Conservation (phyloP, 2,113 vertebrate genomes). For the Paradoxurus hermaphroditus region DNA sequence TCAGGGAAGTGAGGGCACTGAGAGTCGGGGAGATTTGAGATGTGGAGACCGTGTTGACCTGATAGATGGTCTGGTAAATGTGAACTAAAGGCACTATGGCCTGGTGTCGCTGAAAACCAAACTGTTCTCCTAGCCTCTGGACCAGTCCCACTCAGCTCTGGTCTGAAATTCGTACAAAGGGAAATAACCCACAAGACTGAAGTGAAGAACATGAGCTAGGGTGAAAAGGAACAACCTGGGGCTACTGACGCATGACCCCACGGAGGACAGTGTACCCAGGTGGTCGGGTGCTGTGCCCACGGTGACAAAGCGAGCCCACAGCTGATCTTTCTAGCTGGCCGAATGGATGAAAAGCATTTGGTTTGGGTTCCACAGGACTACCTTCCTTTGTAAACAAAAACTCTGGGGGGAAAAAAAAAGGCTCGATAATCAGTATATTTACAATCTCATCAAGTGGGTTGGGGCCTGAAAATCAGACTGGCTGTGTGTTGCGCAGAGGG, state of each 20-base stretch:
- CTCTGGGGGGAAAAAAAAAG: neutral
- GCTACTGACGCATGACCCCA: neutral
- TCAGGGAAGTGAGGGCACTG: neutral
- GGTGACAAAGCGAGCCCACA: neutral
- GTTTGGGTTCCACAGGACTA: neutral
- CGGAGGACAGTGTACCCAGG: neutral
- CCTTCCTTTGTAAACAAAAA: slow-evolving; percentile 29
- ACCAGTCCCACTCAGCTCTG: neutral
- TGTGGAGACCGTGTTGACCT: neutral
- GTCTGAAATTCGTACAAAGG: neutral
- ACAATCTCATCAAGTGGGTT: neutral
- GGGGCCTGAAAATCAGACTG: neutral
- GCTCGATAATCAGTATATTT: neutral
- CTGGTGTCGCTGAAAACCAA: neutral
- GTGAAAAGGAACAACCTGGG: neutral
- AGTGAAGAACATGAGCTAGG: neutral
- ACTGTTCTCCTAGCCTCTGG: neutral
- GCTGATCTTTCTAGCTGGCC: neutral
- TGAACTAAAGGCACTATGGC: neutral
- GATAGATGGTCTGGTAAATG: neutral
- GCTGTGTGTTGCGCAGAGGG: neutral
- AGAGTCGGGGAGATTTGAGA: neutral
- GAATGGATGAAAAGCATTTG: neutral
- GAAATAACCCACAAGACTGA: neutral
- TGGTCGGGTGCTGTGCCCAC: neutral